A percentile compares a stretch with the other conserved stretches of the same genome.
Evolutionary conservation across 2,888 invertebrate species (phyloP).

Genomic region (Euzetes globulus): DNA sequence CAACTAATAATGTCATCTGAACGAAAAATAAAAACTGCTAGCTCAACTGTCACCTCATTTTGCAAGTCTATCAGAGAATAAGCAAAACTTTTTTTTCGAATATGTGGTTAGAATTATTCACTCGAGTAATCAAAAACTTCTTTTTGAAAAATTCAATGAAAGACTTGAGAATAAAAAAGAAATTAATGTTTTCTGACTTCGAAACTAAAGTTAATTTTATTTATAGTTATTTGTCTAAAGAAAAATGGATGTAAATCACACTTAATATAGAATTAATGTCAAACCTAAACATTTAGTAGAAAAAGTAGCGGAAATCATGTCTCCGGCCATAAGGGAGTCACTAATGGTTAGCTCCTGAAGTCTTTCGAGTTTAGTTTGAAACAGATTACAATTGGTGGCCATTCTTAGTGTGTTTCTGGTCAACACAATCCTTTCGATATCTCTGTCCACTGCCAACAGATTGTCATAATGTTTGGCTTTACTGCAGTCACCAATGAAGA

Average conservation of each 20-base stretch:
- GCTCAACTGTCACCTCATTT: too few species aligned
- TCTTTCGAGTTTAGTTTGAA: constrained; percentile 32
- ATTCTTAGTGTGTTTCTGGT: constrained; percentile 27
- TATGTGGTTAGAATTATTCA: too few species aligned
- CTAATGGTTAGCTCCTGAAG: constrained; percentile 20
- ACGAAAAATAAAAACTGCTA: constrained; percentile 4
- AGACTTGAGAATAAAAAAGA: too few species aligned
- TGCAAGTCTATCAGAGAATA: too few species aligned
- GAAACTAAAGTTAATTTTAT: too few species aligned
- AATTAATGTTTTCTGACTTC: too few species aligned
- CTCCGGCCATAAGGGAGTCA: constrained; percentile 33
- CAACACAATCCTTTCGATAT: constrained; percentile 26
- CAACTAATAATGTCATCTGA: background rate
- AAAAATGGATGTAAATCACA: background rate
- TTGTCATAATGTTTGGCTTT: constrained; percentile 35
- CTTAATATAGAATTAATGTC: background rate
- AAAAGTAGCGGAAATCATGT: constrained; percentile 34
- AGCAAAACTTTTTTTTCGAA: too few species aligned
- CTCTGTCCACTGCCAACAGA: constrained; percentile 32
- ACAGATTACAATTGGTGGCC: constrained; percentile 31
- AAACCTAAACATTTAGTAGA: constrained; percentile 33
- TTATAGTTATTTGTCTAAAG: too few species aligned
- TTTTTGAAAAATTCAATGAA: too few species aligned
- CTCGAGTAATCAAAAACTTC: too few species aligned
- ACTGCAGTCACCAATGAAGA: constrained; percentile 32